These are phyloP conservation scores for Lycocerus yunnanus DNA, from an alignment of 2,888 invertebrate species.

Conservation along the genomic window DNA sequence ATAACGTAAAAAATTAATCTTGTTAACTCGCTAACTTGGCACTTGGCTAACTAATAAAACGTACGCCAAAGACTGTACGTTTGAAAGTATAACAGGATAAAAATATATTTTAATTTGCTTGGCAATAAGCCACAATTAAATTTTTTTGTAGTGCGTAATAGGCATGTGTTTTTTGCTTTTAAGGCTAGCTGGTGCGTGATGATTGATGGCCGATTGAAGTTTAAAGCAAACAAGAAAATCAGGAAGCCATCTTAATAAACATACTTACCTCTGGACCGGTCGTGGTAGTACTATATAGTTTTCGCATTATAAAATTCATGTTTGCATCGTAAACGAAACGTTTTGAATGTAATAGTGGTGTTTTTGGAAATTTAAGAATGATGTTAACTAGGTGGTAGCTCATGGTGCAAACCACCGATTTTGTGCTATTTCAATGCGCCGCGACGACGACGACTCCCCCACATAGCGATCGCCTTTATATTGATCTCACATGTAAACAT, in stretches of 20 bases:
- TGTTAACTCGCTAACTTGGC: background rate
- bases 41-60: conserved; percentile 15
- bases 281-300: background rate
- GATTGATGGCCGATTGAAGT: background rate
- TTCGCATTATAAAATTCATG: conserved; percentile 1
- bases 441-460: background rate
- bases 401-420: conserved; percentile 19
- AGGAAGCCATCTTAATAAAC: background rate
- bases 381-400: conserved; percentile 16
- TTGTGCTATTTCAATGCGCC: conserved; percentile 13
- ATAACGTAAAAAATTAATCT: background rate
- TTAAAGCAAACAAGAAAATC: background rate
- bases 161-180: conserved; percentile 44
- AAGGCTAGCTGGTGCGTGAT: conserved; percentile 35
- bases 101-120: conserved; percentile 57
- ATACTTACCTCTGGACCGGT: conserved; percentile 7
- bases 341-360: background rate
- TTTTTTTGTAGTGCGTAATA: conserved; percentile 16
- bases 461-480: background rate
- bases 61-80: conserved; percentile 54
- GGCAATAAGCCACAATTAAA: conserved; percentile 27
- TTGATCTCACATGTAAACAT: background rate
- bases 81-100: conserved; percentile 56
- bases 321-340: background rate
- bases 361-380: conserved; percentile 13